Conservation (phyloP, 2,113 vertebrate species). For the Callorhinus ursinus region DNA sequence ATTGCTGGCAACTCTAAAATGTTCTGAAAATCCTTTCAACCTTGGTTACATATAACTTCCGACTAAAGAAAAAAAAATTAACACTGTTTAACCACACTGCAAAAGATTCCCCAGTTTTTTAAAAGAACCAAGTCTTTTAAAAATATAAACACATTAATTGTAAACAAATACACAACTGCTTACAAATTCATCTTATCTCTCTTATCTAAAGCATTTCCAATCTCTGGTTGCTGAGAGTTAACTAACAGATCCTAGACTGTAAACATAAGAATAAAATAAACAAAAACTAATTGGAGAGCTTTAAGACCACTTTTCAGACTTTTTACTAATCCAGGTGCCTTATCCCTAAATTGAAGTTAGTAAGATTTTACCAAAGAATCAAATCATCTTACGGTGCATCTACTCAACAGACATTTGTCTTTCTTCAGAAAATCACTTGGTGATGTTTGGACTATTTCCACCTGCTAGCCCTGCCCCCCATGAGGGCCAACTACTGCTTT, state of each 20-base stretch:
- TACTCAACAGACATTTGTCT: not conserved
- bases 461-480: not conserved
- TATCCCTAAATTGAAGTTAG: not conserved
- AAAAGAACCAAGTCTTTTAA: not conserved
- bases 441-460: slow-evolving; percentile 15
- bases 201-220: not conserved
- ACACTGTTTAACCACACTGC: not conserved
- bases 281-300: not conserved
- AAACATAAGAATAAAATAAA: slow-evolving; percentile 35
- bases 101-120: not conserved
- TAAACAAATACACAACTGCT: not conserved
- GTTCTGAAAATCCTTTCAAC: not conserved
- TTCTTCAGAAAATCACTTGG: not conserved
- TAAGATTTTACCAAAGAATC: not conserved
- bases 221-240: not conserved
- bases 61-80: not conserved
- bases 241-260: not conserved
- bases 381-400: not conserved
- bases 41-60: not conserved
- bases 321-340: not conserved
- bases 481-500: not conserved
- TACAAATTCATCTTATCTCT: not conserved
- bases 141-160: not conserved
- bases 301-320: not conserved
- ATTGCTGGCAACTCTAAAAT: not conserved